These are phyloP conservation scores for Toxonevra muliebris DNA, from an alignment of 2,888 invertebrate genomes.

Conservation along the genomic window DNA sequence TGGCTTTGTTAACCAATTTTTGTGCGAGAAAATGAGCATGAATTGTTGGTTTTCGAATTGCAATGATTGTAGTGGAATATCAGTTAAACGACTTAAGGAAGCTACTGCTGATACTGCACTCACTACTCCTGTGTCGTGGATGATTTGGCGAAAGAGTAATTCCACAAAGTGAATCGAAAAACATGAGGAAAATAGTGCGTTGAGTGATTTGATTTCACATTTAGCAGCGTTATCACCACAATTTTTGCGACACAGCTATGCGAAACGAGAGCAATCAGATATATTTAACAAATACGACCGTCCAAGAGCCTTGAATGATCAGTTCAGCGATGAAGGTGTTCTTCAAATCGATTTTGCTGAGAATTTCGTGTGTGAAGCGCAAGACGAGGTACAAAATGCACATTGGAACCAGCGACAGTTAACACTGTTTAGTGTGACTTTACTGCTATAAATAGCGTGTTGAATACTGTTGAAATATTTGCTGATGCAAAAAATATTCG, in stretches of 20 bases:
- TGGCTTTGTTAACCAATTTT: not conserved
- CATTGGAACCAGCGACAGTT: no score
- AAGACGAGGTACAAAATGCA: no score
- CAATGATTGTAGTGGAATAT: not conserved
- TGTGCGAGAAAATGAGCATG: no score
- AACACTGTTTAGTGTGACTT: no score
- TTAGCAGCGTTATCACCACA: not conserved
- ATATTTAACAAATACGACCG: constrained; percentile 2
- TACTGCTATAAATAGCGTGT: no score
- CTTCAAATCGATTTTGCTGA: no score
- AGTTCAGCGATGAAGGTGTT: constrained; percentile 10
- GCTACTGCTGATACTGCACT: not conserved
- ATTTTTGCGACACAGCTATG: not conserved
- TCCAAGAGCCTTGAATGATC: not conserved
- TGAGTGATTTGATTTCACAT: not conserved
- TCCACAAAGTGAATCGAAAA: not conserved
- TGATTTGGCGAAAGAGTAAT: not conserved
- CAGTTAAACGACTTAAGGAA: not conserved
- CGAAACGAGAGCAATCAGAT: constrained; percentile 3
- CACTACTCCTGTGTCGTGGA: not conserved
- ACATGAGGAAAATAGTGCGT: not conserved
- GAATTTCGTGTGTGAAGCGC: no score
- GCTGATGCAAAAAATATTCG: no score
- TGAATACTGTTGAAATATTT: no score
- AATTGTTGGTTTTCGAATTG: not conserved